Conservation (phyloP, 2,113 vertebrate genomes). For the Campylorhamphus procurvoides region DNA sequence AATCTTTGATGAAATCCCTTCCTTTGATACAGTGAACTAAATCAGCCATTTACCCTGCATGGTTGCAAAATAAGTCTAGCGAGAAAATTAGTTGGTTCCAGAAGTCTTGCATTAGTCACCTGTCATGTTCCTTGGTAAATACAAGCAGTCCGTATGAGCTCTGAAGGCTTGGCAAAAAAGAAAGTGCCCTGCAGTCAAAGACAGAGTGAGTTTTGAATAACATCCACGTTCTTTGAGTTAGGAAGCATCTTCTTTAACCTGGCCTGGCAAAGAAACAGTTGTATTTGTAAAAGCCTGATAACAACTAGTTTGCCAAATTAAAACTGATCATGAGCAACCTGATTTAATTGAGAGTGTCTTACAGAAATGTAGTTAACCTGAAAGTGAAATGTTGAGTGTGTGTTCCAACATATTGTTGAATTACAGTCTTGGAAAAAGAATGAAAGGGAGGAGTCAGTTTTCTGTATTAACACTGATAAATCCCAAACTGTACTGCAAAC, state of each 20-base stretch:
- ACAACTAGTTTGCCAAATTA: neutral
- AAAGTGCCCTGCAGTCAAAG: neutral
- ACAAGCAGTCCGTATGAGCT: neutral
- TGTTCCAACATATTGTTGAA: neutral
- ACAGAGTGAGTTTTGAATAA: neutral
- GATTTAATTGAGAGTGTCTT: neutral
- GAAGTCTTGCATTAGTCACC: neutral
- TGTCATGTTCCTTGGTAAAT: neutral
- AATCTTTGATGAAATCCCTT: neutral
- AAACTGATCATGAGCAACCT: neutral
- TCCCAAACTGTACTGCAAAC: neutral
- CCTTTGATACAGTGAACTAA: neutral
- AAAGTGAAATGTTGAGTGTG: neutral
- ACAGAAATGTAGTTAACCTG: neutral
- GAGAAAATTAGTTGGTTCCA: neutral
- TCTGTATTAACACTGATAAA: neutral
- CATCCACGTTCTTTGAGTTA: neutral
- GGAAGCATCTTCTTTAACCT: neutral
- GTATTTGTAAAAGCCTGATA: neutral
- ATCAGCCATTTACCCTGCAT: neutral
- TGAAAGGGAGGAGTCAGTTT: neutral
- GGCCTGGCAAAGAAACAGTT: neutral
- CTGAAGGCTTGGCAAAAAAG: neutral
- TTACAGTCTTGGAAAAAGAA: neutral
- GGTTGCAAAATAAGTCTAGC: neutral